phyloP scores from a whole-genome alignment of 2,797 vertebrate genomes.

The Poeciliopsis presidionis region DNA sequence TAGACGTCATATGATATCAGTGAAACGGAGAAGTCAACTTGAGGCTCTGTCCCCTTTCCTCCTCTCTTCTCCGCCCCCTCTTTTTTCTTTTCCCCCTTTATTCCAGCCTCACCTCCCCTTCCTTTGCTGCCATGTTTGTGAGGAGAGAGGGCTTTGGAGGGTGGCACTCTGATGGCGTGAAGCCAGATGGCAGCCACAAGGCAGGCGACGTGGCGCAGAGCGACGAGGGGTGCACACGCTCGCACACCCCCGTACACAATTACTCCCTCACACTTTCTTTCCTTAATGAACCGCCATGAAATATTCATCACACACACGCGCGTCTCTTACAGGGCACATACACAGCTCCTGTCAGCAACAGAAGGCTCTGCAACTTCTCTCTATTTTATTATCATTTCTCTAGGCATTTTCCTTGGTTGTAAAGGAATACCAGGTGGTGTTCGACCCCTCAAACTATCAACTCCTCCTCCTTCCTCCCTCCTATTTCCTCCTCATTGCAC shows the following conservation, averaged over 20 bases:
- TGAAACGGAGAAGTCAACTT: constrained; percentile 71
- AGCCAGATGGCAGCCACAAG: constrained; percentile 87
- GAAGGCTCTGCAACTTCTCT: constrained; percentile 78
- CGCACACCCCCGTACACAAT: constrained; percentile 56
- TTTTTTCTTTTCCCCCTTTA: constrained; percentile 11
- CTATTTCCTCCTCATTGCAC: constrained; percentile 62
- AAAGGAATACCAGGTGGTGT: constrained; percentile 78
- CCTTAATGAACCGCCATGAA: constrained; percentile 79
- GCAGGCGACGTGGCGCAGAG: constrained; percentile 78
- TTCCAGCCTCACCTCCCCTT: constrained; percentile 23
- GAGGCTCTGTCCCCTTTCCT: constrained; percentile 48
- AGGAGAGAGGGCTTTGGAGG: constrained; percentile 76
- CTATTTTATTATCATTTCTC: constrained; percentile 82
- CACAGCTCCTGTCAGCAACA: constrained; percentile 81
- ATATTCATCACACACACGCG: constrained; percentile 74
- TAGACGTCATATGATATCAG: constrained; percentile 74
- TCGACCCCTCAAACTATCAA: constrained; percentile 71
- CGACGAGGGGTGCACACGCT: constrained; percentile 59
- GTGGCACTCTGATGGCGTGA: constrained; percentile 83
- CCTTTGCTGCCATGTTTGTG: constrained; percentile 72
- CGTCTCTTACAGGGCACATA: constrained; percentile 71
- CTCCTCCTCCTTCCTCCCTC: constrained; percentile 71
- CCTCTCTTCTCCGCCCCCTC: constrained; percentile 8
- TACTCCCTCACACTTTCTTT: constrained; percentile 73
- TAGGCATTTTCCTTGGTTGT: constrained; percentile 77